Base-by-base conservation (phyloP, 2,888 invertebrate genomes). In the Euplagia quadripunctaria region DNA sequence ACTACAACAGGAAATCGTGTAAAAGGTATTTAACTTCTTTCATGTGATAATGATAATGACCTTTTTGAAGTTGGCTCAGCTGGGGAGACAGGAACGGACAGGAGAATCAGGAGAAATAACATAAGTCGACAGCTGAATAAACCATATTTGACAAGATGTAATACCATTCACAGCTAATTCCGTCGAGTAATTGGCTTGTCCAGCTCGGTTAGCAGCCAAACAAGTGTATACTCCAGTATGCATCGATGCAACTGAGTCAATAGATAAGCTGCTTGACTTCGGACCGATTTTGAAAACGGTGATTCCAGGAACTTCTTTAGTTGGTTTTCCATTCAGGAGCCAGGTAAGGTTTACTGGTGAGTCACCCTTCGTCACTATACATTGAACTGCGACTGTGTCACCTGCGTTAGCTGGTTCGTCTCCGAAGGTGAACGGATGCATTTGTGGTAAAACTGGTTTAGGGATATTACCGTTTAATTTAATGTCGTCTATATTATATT, bases 331-430 rank as follows among this genome's bases (percentile, higher is more conserved):
- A 92, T 98, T 97, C 79, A 98, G 96, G 46, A 96, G 96, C 98
- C 98, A 98, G 69, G 96, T 96, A 72, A 98, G 97, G 86, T 97
- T 96, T 52, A 98, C 95, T 11, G 98, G 98, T 70, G 97, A 96
- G 89, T 98, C 98, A 65, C 98, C 98, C 92, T 98, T 98, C 68
- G 97, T 96, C 58, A 98, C 97, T 93, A 97, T 97, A 90, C 98
- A 98, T 80, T 97, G 97, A 4, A 97, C 96, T 74, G 97, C 97
- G 63, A 97, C 97, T 79, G 97, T 96, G 80, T 98, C 98, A 9
- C 98, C 98, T 74, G 97, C 97, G 88, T 98, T 97, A 66, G 97
- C 97, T 72, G 97, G 96, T 83, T 97, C 97, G 70, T 97, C 97
- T 74, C 98, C 98, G 87, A 98, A 98, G 76, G 96, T 96, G 89